A percentile compares a stretch with the other conserved stretches of the same genome.
Evolutionary conservation across 2,113 vertebrate species (phyloP).

Genomic region (Podarcis muralis): DNA sequence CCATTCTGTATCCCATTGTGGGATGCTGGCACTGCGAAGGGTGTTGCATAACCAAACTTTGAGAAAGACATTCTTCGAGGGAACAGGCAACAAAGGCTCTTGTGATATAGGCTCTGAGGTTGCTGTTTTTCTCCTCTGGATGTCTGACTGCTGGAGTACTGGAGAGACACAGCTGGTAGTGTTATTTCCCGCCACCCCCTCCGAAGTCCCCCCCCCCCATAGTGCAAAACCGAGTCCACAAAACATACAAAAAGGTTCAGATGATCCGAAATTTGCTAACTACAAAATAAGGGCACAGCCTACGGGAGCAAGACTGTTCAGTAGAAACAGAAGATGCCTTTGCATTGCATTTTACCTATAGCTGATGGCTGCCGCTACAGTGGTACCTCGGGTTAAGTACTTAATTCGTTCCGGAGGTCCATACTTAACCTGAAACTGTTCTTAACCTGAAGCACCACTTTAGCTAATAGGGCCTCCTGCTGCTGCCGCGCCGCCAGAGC

Average conservation of each 20-base stretch:
- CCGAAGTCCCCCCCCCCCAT: not conserved
- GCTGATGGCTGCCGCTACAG: not conserved
- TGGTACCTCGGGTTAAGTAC: too few species aligned
- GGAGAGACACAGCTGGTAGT: not conserved
- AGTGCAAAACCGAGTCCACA: not conserved
- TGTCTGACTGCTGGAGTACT: not conserved
- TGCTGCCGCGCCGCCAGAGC: too few species aligned
- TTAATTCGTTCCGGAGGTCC: too few species aligned
- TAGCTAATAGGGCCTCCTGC: too few species aligned
- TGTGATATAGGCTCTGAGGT: not conserved
- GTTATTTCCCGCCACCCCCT: too few species aligned
- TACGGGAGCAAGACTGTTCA: not conserved
- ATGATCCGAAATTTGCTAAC: not conserved
- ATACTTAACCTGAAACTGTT: too few species aligned
- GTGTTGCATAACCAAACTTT: slow-evolving; percentile 12
- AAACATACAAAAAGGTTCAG: not conserved
- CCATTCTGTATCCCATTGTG: slow-evolving; percentile 22
- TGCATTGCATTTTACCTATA: not conserved
- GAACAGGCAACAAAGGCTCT: slow-evolving; percentile 9
- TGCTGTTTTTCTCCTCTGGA: not conserved
- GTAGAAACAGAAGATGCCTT: not conserved
- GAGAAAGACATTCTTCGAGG: not conserved
- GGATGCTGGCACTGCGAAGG: slow-evolving; percentile 6
- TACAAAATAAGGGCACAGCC: not conserved
- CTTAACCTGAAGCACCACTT: too few species aligned